Evolutionary conservation across 2,113 vertebrate genomes (phyloP).

Genomic region (Macroglossus sobrinus): DNA sequence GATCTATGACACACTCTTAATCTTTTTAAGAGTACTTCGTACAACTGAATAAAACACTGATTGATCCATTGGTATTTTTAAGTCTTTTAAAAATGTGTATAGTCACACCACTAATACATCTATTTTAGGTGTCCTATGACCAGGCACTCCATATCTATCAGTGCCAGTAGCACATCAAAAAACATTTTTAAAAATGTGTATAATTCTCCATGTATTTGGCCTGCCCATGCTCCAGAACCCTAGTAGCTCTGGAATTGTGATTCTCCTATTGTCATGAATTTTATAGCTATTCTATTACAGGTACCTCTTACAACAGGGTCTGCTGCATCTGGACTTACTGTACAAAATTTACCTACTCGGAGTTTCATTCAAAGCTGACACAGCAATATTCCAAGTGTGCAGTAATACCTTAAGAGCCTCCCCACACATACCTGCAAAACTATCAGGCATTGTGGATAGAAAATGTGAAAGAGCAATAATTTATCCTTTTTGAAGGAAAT

Average conservation of each 20-base stretch:
- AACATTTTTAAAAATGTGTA: neutral
- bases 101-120: neutral
- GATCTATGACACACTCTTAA: neutral
- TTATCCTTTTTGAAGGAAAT: neutral
- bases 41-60: neutral
- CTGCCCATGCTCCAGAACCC: neutral
- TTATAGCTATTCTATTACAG: neutral
- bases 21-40: neutral
- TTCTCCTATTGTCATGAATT: neutral
- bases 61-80: neutral
- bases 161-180: neutral
- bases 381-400: neutral
- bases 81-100: neutral
- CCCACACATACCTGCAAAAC: no score
- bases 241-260: neutral
- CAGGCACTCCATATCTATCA: neutral
- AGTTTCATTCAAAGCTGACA: neutral
- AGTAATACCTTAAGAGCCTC: neutral
- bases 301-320: neutral
- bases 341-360: neutral
- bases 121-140: neutral
- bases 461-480: neutral
- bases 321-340: neutral
- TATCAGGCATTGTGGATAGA: neutral
- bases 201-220: neutral